These are phyloP conservation scores for Jordanella pulchra DNA, from an alignment of 2,797 vertebrate species.

Conservation along the genomic window DNA sequence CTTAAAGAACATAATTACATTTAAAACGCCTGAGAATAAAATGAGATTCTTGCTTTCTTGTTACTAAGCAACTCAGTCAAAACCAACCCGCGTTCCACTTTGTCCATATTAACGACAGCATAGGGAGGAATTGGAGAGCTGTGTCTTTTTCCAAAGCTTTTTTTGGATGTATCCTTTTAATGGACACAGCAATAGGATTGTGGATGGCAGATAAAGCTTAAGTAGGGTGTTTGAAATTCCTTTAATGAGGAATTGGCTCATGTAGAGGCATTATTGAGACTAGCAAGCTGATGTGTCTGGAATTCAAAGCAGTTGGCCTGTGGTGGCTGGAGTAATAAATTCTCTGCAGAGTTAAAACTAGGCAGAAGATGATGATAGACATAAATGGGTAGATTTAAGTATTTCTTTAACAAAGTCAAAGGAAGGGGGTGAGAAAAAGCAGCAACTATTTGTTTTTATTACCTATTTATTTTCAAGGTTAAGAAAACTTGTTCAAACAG, in stretches of 20 bases:
- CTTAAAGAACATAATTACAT: slow-evolving; percentile 67
- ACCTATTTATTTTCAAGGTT: slow-evolving; percentile 17
- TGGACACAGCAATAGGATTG: slow-evolving; percentile 61
- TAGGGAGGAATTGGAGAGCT: slow-evolving; percentile 46
- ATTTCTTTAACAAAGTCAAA: slow-evolving; percentile 23
- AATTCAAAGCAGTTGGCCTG: slow-evolving; percentile 72
- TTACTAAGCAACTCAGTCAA: slow-evolving; percentile 79
- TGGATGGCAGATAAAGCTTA: slow-evolving; percentile 63
- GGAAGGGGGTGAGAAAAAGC: slow-evolving; percentile 4
- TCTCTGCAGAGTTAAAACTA: slow-evolving; percentile 53
- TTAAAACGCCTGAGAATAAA: slow-evolving; percentile 42
- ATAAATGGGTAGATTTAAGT: slow-evolving; percentile 18
- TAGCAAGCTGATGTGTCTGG: slow-evolving; percentile 68
- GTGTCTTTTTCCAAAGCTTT: slow-evolving; percentile 49
- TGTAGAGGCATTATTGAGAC: slow-evolving; percentile 72
- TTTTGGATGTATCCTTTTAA: slow-evolving; percentile 47
- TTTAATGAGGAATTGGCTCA: slow-evolving; percentile 76
- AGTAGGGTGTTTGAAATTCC: slow-evolving; percentile 65
- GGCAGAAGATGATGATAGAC: slow-evolving; percentile 23
- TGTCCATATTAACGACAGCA: slow-evolving; percentile 51
- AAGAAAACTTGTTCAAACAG: background rate
- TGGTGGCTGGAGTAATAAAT: slow-evolving; percentile 60
- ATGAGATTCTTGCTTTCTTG: slow-evolving; percentile 58
- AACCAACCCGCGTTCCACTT: slow-evolving; percentile 56
- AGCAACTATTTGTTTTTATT: background rate